A percentile compares a stretch with the other conserved stretches of the same genome.
Conservation (phyloP, 2,888 invertebrate species). For the Leptodirus hochenwartii region DNA sequence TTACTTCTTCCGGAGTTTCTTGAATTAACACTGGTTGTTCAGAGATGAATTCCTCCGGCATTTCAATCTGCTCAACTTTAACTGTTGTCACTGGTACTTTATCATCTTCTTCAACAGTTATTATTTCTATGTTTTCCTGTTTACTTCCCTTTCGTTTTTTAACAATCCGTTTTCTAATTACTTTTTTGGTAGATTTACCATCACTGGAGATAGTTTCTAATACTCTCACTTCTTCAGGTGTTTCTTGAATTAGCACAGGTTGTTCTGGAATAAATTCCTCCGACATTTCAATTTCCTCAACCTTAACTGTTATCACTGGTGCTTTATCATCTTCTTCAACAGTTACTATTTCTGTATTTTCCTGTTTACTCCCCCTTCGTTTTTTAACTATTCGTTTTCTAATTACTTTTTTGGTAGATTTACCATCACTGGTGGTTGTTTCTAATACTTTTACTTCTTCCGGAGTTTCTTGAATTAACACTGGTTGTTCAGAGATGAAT, state of each 20-base stretch:
- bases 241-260: constrained; percentile 17
- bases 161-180: constrained; percentile 19
- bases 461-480: constrained; percentile 14
- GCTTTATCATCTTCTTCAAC: too few species aligned
- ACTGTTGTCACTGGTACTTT: constrained; percentile 19
- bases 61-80: constrained; percentile 11
- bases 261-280: too few species aligned
- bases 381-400: too few species aligned
- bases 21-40: constrained; percentile 13
- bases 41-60: constrained; percentile 17
- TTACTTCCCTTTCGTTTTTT: constrained; percentile 20
- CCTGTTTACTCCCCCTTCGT: too few species aligned
- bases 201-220: constrained; percentile 9
- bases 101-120: constrained; percentile 30
- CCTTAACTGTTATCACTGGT: too few species aligned
- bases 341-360: constrained; percentile 11
- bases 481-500: too few species aligned
- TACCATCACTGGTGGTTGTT: constrained; percentile 12
- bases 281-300: too few species aligned
- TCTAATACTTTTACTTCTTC: constrained; percentile 17
- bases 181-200: constrained; percentile 19
- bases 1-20: constrained; percentile 20
- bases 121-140: constrained; percentile 25
- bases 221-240: constrained; percentile 18
- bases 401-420: constrained; percentile 14